phyloP scores from a whole-genome alignment of 2,797 vertebrate species.

The Limnodromus scolopaceus region DNA sequence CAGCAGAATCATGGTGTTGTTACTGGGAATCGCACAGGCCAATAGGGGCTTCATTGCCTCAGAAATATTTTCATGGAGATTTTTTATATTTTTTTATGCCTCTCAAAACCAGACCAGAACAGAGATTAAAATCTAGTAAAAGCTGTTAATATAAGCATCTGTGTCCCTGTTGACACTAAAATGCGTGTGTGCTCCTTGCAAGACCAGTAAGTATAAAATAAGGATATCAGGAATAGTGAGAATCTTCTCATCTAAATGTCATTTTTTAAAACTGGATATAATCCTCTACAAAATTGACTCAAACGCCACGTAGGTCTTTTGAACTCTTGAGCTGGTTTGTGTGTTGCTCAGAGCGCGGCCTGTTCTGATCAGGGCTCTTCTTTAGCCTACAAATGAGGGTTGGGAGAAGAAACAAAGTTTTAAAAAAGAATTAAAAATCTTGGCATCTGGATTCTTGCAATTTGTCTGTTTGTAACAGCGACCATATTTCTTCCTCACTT shows the following conservation, averaged over 20 bases:
- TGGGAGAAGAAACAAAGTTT: not conserved
- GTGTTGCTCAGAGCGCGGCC: not conserved
- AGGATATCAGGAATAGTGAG: not conserved
- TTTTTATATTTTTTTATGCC: not conserved
- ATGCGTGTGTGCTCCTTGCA: not conserved
- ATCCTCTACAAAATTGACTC: not conserved
- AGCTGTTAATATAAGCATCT: not conserved
- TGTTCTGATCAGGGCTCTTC: not conserved
- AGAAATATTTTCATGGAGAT: not conserved
- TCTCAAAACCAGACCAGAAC: not conserved
- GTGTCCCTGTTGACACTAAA: not conserved
- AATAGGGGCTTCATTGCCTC: not conserved
- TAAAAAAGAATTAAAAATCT: not conserved
- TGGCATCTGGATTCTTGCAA: not conserved
- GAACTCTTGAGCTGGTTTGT: not conserved
- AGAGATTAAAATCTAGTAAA: not conserved
- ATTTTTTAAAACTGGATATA: not conserved
- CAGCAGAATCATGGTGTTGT: not conserved
- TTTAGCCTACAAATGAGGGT: not conserved
- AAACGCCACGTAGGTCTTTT: not conserved
- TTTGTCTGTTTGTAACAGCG: not conserved
- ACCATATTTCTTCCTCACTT: constrained; percentile 7
- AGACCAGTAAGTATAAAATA: not conserved
- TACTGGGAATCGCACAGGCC: not conserved
- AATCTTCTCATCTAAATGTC: not conserved